Evolutionary conservation across 2,888 invertebrate species (phyloP).

Genomic region (Drosophila recens): DNA sequence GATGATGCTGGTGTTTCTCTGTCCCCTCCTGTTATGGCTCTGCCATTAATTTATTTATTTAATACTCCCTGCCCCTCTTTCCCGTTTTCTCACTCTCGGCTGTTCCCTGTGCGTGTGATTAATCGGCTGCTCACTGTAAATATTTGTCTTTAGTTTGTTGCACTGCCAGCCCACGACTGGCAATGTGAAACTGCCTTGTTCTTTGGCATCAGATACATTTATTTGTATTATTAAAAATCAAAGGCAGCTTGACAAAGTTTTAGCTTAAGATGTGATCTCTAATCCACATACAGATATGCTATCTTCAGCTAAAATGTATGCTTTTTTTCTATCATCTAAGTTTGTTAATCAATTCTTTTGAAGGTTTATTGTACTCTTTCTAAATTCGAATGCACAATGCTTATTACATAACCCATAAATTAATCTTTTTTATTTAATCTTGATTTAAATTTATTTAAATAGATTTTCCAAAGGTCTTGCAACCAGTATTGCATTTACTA

Average conservation of each 20-base stretch:
- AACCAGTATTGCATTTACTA: too few relatives aligned
- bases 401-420: too few relatives aligned
- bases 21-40: slow-evolving; percentile 49
- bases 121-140: slow-evolving; percentile 81
- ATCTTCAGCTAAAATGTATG: background rate
- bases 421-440: too few relatives aligned
- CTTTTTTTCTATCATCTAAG: background rate
- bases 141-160: slow-evolving; percentile 82
- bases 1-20: slow-evolving; percentile 27
- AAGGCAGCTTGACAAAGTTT: background rate
- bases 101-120: slow-evolving; percentile 65
- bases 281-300: background rate
- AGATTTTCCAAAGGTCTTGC: too few relatives aligned
- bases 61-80: slow-evolving; percentile 54
- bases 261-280: background rate
- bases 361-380: too few relatives aligned
- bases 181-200: slow-evolving; percentile 25
- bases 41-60: slow-evolving; percentile 80
- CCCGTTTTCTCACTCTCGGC: background rate
- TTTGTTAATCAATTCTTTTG: background rate
- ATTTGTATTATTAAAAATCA: slow-evolving; percentile 20
- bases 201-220: slow-evolving; percentile 16
- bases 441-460: too few relatives aligned
- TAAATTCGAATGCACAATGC: too few relatives aligned
- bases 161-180: slow-evolving; percentile 42